Conservation (phyloP, 2,888 invertebrate species). For the Idaea straminata region DNA sequence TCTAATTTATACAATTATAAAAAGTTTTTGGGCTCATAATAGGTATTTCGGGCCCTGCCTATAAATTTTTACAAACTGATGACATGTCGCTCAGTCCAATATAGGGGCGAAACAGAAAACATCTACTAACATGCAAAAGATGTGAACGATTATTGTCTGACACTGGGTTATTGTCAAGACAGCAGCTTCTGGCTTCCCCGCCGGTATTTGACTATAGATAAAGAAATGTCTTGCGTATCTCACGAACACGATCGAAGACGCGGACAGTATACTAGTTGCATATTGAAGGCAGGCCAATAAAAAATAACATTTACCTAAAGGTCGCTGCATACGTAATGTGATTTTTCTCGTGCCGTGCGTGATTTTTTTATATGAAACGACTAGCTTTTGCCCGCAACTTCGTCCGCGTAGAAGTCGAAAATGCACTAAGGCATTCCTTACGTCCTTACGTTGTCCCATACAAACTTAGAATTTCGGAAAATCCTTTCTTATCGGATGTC, state of each 20-base stretch:
- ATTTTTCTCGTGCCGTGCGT: not conserved
- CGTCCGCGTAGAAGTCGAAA: too few species aligned
- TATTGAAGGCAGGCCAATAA: slow-evolving; percentile 50
- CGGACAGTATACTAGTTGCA: slow-evolving; percentile 13
- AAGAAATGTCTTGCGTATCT: slow-evolving; percentile 20
- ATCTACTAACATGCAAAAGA: slow-evolving; percentile 66
- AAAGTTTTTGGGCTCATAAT: too few species aligned
- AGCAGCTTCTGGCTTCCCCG: slow-evolving; percentile 65
- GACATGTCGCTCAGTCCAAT: not conserved
- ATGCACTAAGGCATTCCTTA: too few species aligned
- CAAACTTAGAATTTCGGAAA: too few species aligned
- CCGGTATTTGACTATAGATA: slow-evolving; percentile 63
- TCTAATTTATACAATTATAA: too few species aligned
- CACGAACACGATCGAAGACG: not conserved
- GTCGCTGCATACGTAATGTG: not conserved
- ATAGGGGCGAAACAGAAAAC: slow-evolving; percentile 46
- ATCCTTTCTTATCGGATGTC: too few species aligned
- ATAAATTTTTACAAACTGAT: not conserved
- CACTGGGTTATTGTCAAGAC: slow-evolving; percentile 81
- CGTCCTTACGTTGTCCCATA: too few species aligned
- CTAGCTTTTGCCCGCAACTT: too few species aligned
- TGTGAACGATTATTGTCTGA: slow-evolving; percentile 78
- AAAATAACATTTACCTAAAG: slow-evolving; percentile 19
- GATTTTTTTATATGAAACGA: too few species aligned
- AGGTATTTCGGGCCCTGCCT: not conserved